Evolutionary conservation across 1,140 invertebrate genomes (phyloP), one percentile per base, ranked within the genome.

Genomic region (Palaemon carinicauda): DNA sequence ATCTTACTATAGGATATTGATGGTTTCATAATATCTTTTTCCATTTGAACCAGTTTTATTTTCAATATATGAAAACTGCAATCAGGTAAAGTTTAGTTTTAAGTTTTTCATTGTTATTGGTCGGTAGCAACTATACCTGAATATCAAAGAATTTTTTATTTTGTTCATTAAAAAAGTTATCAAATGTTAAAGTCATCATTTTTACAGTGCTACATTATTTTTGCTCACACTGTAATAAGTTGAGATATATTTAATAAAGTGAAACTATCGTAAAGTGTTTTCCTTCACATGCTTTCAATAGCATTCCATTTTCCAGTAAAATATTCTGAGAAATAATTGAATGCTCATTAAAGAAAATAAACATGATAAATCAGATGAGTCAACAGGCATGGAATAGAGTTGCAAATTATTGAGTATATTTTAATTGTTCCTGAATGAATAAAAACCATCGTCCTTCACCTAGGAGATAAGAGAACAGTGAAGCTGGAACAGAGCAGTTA

Each of bases 191-290:
- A 41, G 41, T 41, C 7, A 41, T 41, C 41, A 41, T 86, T 86
- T 86, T 77, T 86, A 86, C 84, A 86, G 84, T 86, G 84, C 77
- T 80, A 86, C 84, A 86, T 86, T 86, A 86, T 86, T 86, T 86
- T 86, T 86, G 84, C 84, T 86, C 84, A 86, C 84, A 86, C 84
- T 86, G 84, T 86, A 86, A 86, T 86, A 86, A 86, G 84, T 86
- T 86, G 77, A 86, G 84, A 86, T 86, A 86, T 86, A 86, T 86
- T 86, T 86, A 86, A 86, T 86, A 86, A 86, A 86, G 84, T 86
- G 84, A 86, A 86, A 86, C 84, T 86, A 86, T 86, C 84, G 74
- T 51, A 29, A 51, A 29, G 27, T 73, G 33, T 53, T 52, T 79
- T 79, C 29, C 51, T 79, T 79, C 27, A 24, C 21, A 27, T 10